Conservation (phyloP, 2,113 vertebrate species). For the Seriola aureovittata region DNA sequence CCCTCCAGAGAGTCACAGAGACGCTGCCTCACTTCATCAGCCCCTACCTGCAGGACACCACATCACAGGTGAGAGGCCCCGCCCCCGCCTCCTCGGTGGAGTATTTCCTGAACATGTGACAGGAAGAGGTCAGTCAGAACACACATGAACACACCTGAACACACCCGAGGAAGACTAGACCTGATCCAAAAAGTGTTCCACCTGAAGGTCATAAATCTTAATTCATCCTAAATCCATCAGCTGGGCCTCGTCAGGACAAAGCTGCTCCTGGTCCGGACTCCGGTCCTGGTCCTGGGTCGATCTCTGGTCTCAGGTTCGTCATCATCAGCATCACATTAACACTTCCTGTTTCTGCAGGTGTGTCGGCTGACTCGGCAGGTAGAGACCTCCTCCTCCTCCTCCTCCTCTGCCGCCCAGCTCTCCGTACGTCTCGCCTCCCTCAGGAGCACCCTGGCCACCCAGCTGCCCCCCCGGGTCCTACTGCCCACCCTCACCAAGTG, state of each 20-base stretch:
- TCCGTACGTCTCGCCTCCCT: slow-evolving; percentile 83
- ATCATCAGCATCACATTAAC: background rate
- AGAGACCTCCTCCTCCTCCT: slow-evolving; percentile 70
- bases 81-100: too few species aligned
- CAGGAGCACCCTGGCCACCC: slow-evolving; percentile 88
- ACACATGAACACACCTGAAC: too few species aligned
- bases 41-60: slow-evolving; percentile 90
- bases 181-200: too few species aligned
- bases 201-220: too few species aligned
- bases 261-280: too few species aligned
- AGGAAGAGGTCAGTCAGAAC: too few species aligned
- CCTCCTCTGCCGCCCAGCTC: slow-evolving; percentile 85
- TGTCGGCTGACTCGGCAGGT: slow-evolving; percentile 87
- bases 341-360: slow-evolving; percentile 78
- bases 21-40: slow-evolving; percentile 94
- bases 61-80: slow-evolving; percentile 78
- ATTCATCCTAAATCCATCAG: too few species aligned
- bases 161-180: too few species aligned
- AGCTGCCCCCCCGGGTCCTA: slow-evolving; percentile 91
- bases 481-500: slow-evolving; percentile 88
- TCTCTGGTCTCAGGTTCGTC: too few species aligned
- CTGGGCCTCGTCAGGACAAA: too few species aligned
- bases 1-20: slow-evolving; percentile 91
- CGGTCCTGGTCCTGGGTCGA: too few species aligned
- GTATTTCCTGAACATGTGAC: too few species aligned